Evolutionary conservation across 1,140 invertebrate genomes (phyloP).

Genomic region (Sycophaga agraensis): DNA sequence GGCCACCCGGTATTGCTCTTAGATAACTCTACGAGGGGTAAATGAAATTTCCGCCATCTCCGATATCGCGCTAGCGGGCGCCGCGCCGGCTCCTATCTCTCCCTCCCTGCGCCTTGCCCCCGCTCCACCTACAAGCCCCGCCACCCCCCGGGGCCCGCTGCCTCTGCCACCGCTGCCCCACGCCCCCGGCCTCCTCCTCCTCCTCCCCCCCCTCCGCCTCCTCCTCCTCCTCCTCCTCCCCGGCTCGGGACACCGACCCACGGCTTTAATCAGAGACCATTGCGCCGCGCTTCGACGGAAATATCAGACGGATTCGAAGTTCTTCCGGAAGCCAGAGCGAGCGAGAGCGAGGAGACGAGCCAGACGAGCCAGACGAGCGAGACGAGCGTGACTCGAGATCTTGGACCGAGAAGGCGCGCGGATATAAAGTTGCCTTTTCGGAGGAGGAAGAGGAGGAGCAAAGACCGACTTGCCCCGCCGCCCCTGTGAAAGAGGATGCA

Average conservation of each 20-base stretch:
- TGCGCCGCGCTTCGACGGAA: constrained; percentile 48
- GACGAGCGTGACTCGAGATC: constrained; percentile 30
- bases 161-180: neutral
- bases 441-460: neutral
- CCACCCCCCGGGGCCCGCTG: constrained; percentile 7
- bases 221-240: constrained; percentile 19
- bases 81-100: too few species aligned
- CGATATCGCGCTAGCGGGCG: constrained; percentile 51
- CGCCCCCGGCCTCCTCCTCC: too few species aligned
- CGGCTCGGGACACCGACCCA: constrained; percentile 27
- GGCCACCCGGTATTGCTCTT: constrained; percentile 60
- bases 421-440: constrained; percentile 12
- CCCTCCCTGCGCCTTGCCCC: too few species aligned
- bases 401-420: constrained; percentile 6
- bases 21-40: constrained; percentile 60
- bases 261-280: constrained; percentile 54
- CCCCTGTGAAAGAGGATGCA: too few species aligned
- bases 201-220: neutral
- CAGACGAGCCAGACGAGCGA: neutral
- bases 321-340: constrained; percentile 34
- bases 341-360: neutral
- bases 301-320: constrained; percentile 46
- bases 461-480: too few species aligned
- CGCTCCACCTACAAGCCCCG: too few species aligned
- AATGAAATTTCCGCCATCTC: constrained; percentile 61